Percentiles rank a stretch among this genome's conserved stretches.
These are phyloP conservation scores for Rambutsinella grinnellia DNA, from an alignment of 2,888 invertebrate genomes.

Conservation along the genomic window DNA sequence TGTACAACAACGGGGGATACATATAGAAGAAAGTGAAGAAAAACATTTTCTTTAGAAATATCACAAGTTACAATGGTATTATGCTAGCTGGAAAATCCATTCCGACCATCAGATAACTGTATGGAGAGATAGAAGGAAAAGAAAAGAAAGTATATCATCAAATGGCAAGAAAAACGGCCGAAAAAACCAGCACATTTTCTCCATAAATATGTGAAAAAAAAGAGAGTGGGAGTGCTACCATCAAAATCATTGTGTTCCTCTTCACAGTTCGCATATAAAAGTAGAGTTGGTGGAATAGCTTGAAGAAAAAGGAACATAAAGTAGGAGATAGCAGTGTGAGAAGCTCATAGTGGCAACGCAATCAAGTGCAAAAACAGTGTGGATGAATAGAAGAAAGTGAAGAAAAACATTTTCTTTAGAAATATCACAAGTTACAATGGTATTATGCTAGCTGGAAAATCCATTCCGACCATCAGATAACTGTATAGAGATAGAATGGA, in stretches of 20 bases:
- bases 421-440: not conserved
- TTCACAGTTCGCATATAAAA: slow-evolving; percentile 46
- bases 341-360: not conserved
- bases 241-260: slow-evolving; percentile 48
- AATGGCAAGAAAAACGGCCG: no score
- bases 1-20: no score
- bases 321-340: not conserved
- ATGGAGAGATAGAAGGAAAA: not conserved
- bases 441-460: slow-evolving; percentile 27
- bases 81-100: slow-evolving; percentile 34
- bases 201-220: slow-evolving; percentile 4
- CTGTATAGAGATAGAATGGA: not conserved
- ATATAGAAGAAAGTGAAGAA: not conserved
- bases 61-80: not conserved
- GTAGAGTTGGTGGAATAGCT: not conserved
- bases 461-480: slow-evolving; percentile 23
- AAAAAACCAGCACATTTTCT: slow-evolving; percentile 1
- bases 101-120: slow-evolving; percentile 17
- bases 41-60: not conserved
- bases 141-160: slow-evolving; percentile 18
- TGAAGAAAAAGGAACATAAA: not conserved
- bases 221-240: slow-evolving; percentile 7
- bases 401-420: not conserved
- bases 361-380: no score
- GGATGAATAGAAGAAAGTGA: not conserved